Evolutionary conservation across 2,113 vertebrate species (phyloP), one percentile per base, ranked within the genome.

Genomic region (Brachyistius frenatus): DNA sequence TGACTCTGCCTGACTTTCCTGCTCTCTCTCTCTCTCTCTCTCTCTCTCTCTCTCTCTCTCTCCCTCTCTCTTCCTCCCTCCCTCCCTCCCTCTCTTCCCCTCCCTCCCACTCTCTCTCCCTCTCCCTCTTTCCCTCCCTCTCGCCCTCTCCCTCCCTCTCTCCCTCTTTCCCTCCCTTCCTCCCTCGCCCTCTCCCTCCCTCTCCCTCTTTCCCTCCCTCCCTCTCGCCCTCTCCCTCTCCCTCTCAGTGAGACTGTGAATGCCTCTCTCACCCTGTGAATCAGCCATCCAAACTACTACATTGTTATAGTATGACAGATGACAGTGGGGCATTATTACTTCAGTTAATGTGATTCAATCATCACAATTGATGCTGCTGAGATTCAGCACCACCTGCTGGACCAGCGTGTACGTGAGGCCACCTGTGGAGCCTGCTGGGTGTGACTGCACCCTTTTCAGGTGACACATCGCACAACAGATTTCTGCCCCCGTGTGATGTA

Each of bases 1-100:
- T 80, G 55, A 67, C 84, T 87, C 73, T 77, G 76, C 44, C 68
- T 82, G 78, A 88, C 79, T 90, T 23, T 23, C 84, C 64, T 56
- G 56, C 80, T n/a, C 80, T 83, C 76, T 47, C 64, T 10, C 70
- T 23, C 73, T 65, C 50, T 8, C 67, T 58, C 8, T 35, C 16
- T 31, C 44, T 46, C 50, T 8, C 67, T 58, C 8, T 35, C 16
- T 31, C 44, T 46, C 44, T 46, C 44, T 46, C 44, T 46, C 44
- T 46, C 44, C 39, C 63, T 11, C 73, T n/a, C 72, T 67, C 49
- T 7, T 62, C 47, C 7, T 37, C 16, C 16, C 44, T 46, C 3
- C 5, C 44, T 46, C 44, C 23, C 23, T 23, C 23, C 23, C 23
- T 50, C 5, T 66, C 35, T 32, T 23, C 23, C 23, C 1, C 23